Evolutionary conservation across 2,113 vertebrate genomes (phyloP).

Genomic region (Mastomys natalensis): DNA sequence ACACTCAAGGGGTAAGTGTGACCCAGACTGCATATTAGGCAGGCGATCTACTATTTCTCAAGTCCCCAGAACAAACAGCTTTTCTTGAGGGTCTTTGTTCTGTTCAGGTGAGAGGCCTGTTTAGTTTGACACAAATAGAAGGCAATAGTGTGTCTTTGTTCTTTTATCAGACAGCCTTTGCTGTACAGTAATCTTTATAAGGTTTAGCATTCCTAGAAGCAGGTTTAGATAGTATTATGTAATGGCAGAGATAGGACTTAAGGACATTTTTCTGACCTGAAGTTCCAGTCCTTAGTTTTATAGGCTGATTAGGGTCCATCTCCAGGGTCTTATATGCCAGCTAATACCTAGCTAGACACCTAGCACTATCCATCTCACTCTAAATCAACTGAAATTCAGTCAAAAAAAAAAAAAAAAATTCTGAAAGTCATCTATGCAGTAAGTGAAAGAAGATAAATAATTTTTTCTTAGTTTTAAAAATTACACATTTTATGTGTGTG

Average conservation of each 20-base stretch:
- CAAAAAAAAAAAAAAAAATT: slow-evolving; percentile 16
- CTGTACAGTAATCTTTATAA: background rate
- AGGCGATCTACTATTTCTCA: background rate
- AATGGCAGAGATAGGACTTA: background rate
- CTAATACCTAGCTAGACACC: background rate
- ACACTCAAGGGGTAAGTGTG: background rate
- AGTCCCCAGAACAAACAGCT: background rate
- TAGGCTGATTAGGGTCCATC: background rate
- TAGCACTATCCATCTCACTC: background rate
- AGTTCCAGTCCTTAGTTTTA: background rate
- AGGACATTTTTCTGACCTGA: background rate
- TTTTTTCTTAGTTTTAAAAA: slow-evolving; percentile 30
- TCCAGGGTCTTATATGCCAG: background rate
- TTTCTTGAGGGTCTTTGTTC: background rate
- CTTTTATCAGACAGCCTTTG: background rate
- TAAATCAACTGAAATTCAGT: slow-evolving; percentile 57
- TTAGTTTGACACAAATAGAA: background rate
- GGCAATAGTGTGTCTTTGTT: background rate
- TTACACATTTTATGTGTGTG: background rate
- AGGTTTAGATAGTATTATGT: background rate
- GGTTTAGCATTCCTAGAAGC: background rate
- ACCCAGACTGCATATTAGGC: background rate
- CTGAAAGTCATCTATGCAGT: slow-evolving; percentile 21
- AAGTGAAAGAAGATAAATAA: slow-evolving; percentile 39
- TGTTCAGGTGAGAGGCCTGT: background rate